These are phyloP conservation scores for Phymastichus coffea DNA, from an alignment of 1,140 invertebrate species.

Conservation along the genomic window DNA sequence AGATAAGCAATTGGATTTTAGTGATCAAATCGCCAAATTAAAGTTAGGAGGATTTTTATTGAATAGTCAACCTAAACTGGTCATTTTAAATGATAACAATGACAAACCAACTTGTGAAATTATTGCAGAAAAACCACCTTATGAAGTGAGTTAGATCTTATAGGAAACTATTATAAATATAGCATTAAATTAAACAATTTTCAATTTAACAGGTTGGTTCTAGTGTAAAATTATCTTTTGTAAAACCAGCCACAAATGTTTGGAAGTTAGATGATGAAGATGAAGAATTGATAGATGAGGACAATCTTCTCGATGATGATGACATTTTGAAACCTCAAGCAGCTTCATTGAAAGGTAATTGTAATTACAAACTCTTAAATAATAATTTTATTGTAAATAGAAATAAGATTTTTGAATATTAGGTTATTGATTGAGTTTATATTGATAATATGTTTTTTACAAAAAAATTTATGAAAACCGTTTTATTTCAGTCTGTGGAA, in stretches of 20 bases:
- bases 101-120: constrained; percentile 48
- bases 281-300: constrained; percentile 82
- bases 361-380: neutral
- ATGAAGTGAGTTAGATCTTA: constrained; percentile 53
- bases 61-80: constrained; percentile 54
- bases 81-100: constrained; percentile 62
- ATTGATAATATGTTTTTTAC: neutral
- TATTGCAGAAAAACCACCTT: constrained; percentile 64
- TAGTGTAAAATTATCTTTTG: constrained; percentile 55
- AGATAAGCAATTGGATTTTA: constrained; percentile 37
- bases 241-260: constrained; percentile 52
- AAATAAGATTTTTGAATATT: neutral
- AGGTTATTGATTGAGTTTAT: neutral
- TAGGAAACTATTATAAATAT: neutral
- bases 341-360: constrained; percentile 75
- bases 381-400: neutral
- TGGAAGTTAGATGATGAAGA: constrained; percentile 72
- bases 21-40: constrained; percentile 55
- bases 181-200: neutral
- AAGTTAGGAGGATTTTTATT: constrained; percentile 68
- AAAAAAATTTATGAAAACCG: constrained; percentile 2
- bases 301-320: constrained; percentile 84
- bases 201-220: constrained; percentile 56
- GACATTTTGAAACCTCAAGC: constrained; percentile 86
- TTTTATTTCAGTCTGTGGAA: constrained; percentile 77